A percentile compares a stretch with the other conserved stretches of the same genome.
Evolutionary conservation across 1,140 invertebrate genomes (phyloP).

Genomic region (Phthorimaea operculella): DNA sequence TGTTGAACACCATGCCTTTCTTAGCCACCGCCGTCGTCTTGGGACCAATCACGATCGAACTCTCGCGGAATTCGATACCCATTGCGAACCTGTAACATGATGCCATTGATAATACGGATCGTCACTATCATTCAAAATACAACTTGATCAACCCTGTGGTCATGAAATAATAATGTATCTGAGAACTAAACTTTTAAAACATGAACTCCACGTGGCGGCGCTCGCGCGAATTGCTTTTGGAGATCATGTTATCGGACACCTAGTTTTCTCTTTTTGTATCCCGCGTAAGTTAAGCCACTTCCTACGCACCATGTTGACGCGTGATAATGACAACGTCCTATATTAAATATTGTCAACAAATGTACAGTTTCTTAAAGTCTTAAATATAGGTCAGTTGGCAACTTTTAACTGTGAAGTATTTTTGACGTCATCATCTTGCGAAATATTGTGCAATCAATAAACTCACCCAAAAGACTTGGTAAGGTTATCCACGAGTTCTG

Average conservation of each 20-base stretch:
- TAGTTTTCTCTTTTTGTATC: too few species aligned
- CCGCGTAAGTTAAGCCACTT: too few species aligned
- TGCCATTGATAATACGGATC: constrained; percentile 42
- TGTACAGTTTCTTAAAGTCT: too few species aligned
- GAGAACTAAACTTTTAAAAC: too few species aligned
- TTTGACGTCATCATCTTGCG: not conserved
- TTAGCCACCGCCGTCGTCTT: constrained; percentile 86
- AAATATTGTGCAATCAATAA: not conserved
- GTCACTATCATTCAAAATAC: constrained; percentile 15
- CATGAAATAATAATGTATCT: too few species aligned
- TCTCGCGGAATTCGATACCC: constrained; percentile 98
- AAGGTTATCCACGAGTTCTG: constrained; percentile 88
- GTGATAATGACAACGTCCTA: too few species aligned
- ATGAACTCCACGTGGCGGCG: too few species aligned
- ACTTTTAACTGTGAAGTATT: not conserved
- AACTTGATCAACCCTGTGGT: too few species aligned
- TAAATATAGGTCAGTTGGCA: not conserved
- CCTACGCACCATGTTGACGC: too few species aligned
- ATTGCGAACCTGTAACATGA: constrained; percentile 79
- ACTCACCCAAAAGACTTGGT: constrained; percentile 91
- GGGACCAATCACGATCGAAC: constrained; percentile 89
- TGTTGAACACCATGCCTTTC: constrained; percentile 98
- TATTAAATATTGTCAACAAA: too few species aligned
- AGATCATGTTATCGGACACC: too few species aligned
- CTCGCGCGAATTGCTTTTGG: too few species aligned